A percentile compares a stretch with the other conserved stretches of the same genome.
Conservation (phyloP, 2,888 invertebrate genomes). For the Willowsia nigromaculata region DNA sequence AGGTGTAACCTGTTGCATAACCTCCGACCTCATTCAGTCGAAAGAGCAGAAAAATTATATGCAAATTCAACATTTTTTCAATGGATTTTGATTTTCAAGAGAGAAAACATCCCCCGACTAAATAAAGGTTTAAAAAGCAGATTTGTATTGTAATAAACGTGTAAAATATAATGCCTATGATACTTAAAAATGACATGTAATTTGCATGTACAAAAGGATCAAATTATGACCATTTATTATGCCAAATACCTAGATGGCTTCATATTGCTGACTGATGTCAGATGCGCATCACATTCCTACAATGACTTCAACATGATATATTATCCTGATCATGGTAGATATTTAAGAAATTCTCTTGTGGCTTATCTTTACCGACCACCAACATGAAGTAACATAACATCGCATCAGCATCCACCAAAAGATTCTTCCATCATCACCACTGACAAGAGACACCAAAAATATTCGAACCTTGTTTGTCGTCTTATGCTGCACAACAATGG, state of each 20-base stretch:
- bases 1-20: conserved; percentile 67
- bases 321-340: not conserved
- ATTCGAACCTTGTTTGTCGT: not conserved
- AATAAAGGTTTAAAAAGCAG: not conserved
- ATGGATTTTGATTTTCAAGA: not conserved
- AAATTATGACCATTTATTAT: conserved; percentile 34
- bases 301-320: not conserved
- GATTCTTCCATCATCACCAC: not conserved
- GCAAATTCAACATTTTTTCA: conserved; percentile 18
- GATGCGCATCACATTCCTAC: not conserved
- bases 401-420: not conserved
- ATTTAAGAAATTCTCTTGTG: not conserved
- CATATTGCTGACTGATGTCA: not conserved
- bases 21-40: conserved; percentile 66
- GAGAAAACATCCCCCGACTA: not conserved
- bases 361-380: conserved; percentile 20
- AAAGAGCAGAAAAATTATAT: conserved; percentile 38
- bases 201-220: conserved; percentile 14
- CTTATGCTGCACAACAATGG: conserved; percentile 22
- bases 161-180: conserved; percentile 10
- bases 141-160: not conserved
- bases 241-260: not conserved
- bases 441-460: conserved; percentile 8
- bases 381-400: not conserved
- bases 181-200: conserved; percentile 8